Evolutionary conservation across 2,888 invertebrate genomes (phyloP).

Genomic region (Campoplex capitator): DNA sequence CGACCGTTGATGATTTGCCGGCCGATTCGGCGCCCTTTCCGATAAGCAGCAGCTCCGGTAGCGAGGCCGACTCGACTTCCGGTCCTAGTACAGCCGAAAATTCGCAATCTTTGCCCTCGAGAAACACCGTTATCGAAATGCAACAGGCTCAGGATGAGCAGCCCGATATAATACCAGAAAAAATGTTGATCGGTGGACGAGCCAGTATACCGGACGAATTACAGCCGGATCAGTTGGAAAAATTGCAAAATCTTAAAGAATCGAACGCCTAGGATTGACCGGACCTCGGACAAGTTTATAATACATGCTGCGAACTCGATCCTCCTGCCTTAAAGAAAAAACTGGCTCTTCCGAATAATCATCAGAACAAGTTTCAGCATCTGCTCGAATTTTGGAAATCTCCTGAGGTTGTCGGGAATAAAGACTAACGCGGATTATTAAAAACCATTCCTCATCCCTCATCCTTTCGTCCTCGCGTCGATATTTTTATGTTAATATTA

Average conservation of each 20-base stretch:
- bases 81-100: constrained; percentile 88
- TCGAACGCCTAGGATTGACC: constrained; percentile 92
- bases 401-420: constrained; percentile 78
- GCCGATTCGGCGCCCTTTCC: constrained; percentile 87
- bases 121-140: constrained; percentile 75
- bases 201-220: constrained; percentile 95
- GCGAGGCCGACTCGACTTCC: constrained; percentile 88
- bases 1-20: constrained; percentile 86
- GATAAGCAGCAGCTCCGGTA: constrained; percentile 89
- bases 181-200: constrained; percentile 89
- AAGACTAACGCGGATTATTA: constrained; percentile 65
- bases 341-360: constrained; percentile 83
- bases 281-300: constrained; percentile 80
- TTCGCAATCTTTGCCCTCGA: constrained; percentile 86
- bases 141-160: constrained; percentile 75
- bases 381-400: constrained; percentile 83
- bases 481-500: constrained; percentile 78
- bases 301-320: constrained; percentile 62
- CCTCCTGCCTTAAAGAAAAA: constrained; percentile 80
- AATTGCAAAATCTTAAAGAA: constrained; percentile 95
- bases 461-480: constrained; percentile 55
- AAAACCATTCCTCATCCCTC: constrained; percentile 40
- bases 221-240: constrained; percentile 94
- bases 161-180: constrained; percentile 79
- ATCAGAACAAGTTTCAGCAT: constrained; percentile 82